phyloP scores from a whole-genome alignment of 2,888 invertebrate genomes.

The Thelaira solivaga region DNA sequence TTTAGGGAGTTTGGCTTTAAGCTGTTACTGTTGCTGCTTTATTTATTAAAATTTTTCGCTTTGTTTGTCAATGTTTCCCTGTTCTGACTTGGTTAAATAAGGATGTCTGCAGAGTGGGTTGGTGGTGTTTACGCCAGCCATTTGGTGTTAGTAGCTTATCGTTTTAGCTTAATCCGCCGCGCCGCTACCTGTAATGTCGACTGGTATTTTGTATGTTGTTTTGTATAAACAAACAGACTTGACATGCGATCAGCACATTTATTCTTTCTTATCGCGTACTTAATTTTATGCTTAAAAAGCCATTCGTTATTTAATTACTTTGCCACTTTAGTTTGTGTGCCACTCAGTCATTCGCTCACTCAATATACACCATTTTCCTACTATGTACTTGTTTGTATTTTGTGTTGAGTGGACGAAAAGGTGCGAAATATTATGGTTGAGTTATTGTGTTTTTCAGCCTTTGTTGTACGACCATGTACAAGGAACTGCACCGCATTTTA shows the following conservation, averaged over 20 bases:
- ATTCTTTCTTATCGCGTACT: slow-evolving; percentile 62
- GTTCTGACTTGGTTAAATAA: slow-evolving; percentile 9
- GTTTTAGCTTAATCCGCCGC: slow-evolving; percentile 67
- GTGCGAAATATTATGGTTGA: slow-evolving; percentile 62
- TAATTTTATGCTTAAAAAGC: slow-evolving; percentile 63
- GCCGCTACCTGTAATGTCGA: slow-evolving; percentile 57
- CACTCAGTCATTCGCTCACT: slow-evolving; percentile 13
- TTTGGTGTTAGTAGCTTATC: slow-evolving; percentile 65
- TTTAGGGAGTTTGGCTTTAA: no score
- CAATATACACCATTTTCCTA: not conserved
- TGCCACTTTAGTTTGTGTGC: slow-evolving; percentile 56
- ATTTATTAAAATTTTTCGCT: slow-evolving; percentile 10
- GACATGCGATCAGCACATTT: slow-evolving; percentile 62
- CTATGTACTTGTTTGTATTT: not conserved
- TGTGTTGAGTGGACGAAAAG: slow-evolving; percentile 56
- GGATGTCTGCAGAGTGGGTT: not conserved
- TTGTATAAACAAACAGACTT: slow-evolving; percentile 33
- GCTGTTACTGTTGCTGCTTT: slow-evolving; percentile 27
- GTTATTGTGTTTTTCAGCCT: slow-evolving; percentile 31
- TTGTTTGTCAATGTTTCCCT: slow-evolving; percentile 31
- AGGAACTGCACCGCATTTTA: slow-evolving; percentile 45
- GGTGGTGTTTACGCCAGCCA: not conserved
- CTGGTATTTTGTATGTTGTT: not conserved
- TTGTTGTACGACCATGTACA: slow-evolving; percentile 4
- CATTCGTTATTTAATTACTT: slow-evolving; percentile 63